Evolutionary conservation across 2,797 vertebrate genomes (phyloP), one percentile per base, ranked within the genome.

Genomic region (Melanotaenia trifasciata): DNA sequence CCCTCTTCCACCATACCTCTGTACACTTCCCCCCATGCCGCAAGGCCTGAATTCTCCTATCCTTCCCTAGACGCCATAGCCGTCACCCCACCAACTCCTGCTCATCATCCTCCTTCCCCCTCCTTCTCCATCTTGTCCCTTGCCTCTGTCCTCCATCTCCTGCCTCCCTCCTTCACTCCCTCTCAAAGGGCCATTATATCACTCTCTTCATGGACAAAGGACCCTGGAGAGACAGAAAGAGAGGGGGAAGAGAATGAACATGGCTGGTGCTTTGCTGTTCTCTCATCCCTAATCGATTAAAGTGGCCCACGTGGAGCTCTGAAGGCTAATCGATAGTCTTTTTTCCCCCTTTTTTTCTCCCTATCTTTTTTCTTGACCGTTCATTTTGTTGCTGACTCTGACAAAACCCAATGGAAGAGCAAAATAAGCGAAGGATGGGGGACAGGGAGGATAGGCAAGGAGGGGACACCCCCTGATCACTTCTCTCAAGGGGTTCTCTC

Each of bases 331-430:
- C 96, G 81, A 96, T 96, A 95, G 82, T 79, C 85, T 87, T 76
- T 84, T 78, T 70, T 47, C 13, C 8, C 58, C n/a, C 45, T 36
- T 45, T 58, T 59, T 74, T 82, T 80, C 69, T 65, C 35, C 72
- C 43, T 51, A 33, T 84, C 78, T 87, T 91, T 92, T 91, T 92
- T 84, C 89, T 92, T 90, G 89, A 92, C 90, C 72, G 59, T 89
- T 87, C 78, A 63, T 90, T 94, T 94, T 95, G 94, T 93, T 96
- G 95, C 94, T 96, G 96, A 95, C 94, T 95, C 92, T 89, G 87
- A 91, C 89, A 93, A 94, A 95, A 94, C 81, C 78, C 86, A 77
- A 82, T 71, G 73, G 63, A 70, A 75, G 80, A 83, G 85, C 73
- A 83, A 83, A 93, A 86, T 89, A 74, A 66, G 72, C 81, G 38